These are phyloP conservation scores for Hippopotamyrus pictus DNA, from an alignment of 2,797 vertebrate species.

Conservation along the genomic window DNA sequence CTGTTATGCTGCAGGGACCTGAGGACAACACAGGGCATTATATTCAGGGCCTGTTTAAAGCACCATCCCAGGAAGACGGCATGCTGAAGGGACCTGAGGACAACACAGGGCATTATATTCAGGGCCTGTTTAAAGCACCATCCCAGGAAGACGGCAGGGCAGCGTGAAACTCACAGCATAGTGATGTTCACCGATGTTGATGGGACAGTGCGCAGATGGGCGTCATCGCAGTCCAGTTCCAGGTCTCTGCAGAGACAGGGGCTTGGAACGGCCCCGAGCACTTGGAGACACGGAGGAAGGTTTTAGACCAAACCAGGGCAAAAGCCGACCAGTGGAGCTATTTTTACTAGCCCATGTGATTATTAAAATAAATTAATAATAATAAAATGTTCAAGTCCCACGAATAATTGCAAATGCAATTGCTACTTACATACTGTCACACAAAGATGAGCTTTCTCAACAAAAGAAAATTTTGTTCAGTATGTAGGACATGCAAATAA, in stretches of 20 bases:
- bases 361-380: not conserved
- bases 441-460: not conserved
- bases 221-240: slow-evolving; percentile 75
- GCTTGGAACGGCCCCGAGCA: slow-evolving; percentile 67
- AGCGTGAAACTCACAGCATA: slow-evolving; percentile 73
- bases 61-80: not conserved
- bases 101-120: not conserved
- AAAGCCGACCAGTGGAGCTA: not conserved
- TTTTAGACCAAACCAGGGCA: not conserved
- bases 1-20: slow-evolving; percentile 70
- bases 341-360: not conserved
- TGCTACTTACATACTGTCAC: not conserved
- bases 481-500: not conserved
- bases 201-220: slow-evolving; percentile 71
- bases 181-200: slow-evolving; percentile 79
- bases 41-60: not conserved
- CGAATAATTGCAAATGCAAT: not conserved
- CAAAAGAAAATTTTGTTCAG: not conserved
- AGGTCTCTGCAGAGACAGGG: slow-evolving; percentile 76
- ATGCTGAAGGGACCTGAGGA: slow-evolving; percentile 57
- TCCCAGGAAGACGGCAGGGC: not conserved
- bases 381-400: not conserved
- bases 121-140: not conserved
- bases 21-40: not conserved
- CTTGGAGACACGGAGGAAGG: slow-evolving; percentile 50